These are phyloP conservation scores for Sinodicranocentrus sp. DNA, from an alignment of 2,888 invertebrate genomes.

Conservation along the genomic window DNA sequence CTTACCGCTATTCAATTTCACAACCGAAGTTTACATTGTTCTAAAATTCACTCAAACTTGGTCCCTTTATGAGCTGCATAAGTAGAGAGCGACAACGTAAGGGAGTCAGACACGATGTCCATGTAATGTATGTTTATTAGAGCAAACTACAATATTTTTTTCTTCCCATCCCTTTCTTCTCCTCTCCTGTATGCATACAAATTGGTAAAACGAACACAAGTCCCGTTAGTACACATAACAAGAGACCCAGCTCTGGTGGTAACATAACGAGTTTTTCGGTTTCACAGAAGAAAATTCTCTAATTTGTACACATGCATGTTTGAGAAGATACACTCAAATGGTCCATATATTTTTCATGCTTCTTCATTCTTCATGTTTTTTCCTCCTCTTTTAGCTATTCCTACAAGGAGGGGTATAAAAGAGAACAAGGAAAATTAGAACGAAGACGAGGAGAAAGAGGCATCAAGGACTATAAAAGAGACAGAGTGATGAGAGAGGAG, in stretches of 20 bases:
- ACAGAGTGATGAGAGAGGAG: slow-evolving; percentile 24
- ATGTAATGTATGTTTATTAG: too few relatives aligned
- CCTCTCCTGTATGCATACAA: background rate
- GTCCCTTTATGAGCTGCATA: too few relatives aligned
- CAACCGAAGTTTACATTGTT: too few relatives aligned
- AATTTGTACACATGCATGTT: slow-evolving; percentile 7
- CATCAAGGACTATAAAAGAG: slow-evolving; percentile 24
- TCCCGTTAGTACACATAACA: background rate
- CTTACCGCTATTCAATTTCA: too few relatives aligned
- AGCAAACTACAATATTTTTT: too few relatives aligned
- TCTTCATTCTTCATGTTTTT: slow-evolving; percentile 1
- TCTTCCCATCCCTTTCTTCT: background rate
- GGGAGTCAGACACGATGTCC: too few relatives aligned
- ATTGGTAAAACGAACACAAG: background rate
- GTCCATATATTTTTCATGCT: slow-evolving; percentile 19
- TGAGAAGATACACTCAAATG: slow-evolving; percentile 18
- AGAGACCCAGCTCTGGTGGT: background rate
- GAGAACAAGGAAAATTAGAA: slow-evolving; percentile 24
- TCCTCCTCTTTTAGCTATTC: slow-evolving; percentile 16
- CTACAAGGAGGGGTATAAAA: slow-evolving; percentile 18
- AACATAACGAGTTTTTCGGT: background rate
- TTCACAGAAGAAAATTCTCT: slow-evolving; percentile 2
- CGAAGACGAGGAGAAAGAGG: slow-evolving; percentile 1
- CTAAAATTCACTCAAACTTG: too few relatives aligned
- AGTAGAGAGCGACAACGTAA: too few relatives aligned